Conservation (phyloP, 2,888 invertebrate species). For the Zhengitettix transpicula region DNA sequence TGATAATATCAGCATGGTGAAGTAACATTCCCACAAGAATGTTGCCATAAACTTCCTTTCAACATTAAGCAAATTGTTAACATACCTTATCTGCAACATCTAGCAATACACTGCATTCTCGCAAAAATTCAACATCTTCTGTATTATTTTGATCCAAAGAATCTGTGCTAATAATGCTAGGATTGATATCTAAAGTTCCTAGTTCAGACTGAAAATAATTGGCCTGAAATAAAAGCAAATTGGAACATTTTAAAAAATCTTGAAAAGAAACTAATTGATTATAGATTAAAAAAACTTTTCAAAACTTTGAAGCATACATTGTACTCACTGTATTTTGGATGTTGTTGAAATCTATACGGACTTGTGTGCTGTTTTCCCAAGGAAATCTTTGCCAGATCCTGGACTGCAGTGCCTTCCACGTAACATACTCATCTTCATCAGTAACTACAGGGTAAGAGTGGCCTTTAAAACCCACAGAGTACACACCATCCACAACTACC, state of each 20-base stretch:
- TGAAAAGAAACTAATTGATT: not conserved
- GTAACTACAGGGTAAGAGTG: constrained; percentile 38
- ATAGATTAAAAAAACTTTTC: not conserved
- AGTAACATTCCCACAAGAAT: no score
- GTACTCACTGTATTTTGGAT: constrained; percentile 43
- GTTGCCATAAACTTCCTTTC: no score
- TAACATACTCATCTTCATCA: constrained; percentile 44
- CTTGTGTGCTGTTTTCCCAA: constrained; percentile 39
- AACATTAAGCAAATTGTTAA: not conserved
- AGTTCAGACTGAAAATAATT: not conserved
- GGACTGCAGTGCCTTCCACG: constrained; percentile 33
- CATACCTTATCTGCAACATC: constrained; percentile 36
- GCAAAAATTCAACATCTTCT: constrained; percentile 43
- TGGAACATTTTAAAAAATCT: not conserved
- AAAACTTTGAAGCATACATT: not conserved
- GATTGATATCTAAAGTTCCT: not conserved
- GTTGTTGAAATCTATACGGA: constrained; percentile 45
- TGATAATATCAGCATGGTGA: no score
- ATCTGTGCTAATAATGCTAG: not conserved
- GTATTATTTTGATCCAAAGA: constrained; percentile 22
- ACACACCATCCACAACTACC: constrained; percentile 51
- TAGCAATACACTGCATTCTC: constrained; percentile 40
- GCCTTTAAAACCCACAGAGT: constrained; percentile 24
- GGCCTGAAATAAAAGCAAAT: not conserved
- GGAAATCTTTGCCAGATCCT: constrained; percentile 43